Evolutionary conservation across 1,140 invertebrate species (phyloP).

Genomic region (Tetramorium parvispinum): DNA sequence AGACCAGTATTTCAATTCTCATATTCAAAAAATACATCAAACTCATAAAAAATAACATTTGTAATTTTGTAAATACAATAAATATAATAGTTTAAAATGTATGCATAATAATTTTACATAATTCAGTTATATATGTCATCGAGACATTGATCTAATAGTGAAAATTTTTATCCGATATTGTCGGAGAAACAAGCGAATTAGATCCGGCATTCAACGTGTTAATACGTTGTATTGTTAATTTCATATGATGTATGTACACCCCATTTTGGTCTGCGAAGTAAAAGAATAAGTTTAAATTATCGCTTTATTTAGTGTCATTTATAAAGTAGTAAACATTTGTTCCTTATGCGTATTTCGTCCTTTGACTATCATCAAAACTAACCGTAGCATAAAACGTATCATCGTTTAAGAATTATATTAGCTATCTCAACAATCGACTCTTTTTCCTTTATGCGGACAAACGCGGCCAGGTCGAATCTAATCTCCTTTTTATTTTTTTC

Average conservation of each 20-base stretch:
- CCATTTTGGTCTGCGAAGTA: background rate
- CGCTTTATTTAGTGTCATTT: background rate
- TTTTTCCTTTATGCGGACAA: background rate
- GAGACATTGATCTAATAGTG: too few species aligned
- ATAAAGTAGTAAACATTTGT: background rate
- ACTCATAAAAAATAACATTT: too few species aligned
- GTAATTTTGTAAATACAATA: too few species aligned
- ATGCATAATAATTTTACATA: too few species aligned
- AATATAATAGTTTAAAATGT: too few species aligned
- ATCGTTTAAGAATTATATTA: background rate
- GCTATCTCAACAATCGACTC: background rate
- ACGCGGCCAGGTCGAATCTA: background rate
- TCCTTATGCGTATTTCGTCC: background rate
- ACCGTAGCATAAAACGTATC: background rate
- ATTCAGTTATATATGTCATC: too few species aligned
- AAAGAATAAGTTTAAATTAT: background rate
- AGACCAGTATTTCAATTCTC: too few species aligned
- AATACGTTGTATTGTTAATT: background rate
- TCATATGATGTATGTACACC: background rate
- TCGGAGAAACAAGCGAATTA: background rate
- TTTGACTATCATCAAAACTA: background rate
- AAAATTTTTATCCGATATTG: background rate
- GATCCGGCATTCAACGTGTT: background rate
- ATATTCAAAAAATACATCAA: too few species aligned
- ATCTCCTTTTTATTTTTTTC: constrained; percentile 77